phyloP scores from a whole-genome alignment of 2,113 vertebrate genomes.

The Callaeas wilsoni region DNA sequence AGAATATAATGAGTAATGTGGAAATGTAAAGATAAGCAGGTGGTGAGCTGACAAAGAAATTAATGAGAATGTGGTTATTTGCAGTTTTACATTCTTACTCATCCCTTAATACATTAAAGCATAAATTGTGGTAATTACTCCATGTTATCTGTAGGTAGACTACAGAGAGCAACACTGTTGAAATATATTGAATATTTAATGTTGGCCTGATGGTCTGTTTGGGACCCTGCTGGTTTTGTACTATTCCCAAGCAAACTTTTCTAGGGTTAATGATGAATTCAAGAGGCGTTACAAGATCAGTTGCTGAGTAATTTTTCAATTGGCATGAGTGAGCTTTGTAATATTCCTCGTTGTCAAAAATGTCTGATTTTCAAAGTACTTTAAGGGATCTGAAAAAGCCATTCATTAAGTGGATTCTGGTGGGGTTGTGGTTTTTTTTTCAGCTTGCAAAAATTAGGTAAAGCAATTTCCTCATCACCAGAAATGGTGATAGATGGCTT shows the following conservation, averaged over 20 bases:
- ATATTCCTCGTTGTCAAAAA: not conserved
- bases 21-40: not conserved
- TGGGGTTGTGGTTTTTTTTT: not conserved
- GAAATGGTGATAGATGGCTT: not conserved
- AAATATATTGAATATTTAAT: not conserved
- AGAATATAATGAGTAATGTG: not conserved
- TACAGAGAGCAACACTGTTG: not conserved
- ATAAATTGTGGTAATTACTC: not conserved
- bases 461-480: not conserved
- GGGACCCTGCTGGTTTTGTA: not conserved
- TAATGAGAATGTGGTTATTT: not conserved
- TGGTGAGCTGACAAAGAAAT: conserved; percentile 2
- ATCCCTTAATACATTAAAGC: not conserved
- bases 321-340: not conserved
- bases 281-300: not conserved
- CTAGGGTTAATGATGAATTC: not conserved
- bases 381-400: not conserved
- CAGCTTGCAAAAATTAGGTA: not conserved
- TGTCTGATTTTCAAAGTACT: not conserved
- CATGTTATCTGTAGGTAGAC: not conserved
- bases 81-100: not conserved
- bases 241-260: not conserved
- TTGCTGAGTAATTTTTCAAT: not conserved
- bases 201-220: not conserved
- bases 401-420: not conserved